phyloP scores from a whole-genome alignment of 2,888 invertebrate species.

The Sinopyrophorus schimmeli region DNA sequence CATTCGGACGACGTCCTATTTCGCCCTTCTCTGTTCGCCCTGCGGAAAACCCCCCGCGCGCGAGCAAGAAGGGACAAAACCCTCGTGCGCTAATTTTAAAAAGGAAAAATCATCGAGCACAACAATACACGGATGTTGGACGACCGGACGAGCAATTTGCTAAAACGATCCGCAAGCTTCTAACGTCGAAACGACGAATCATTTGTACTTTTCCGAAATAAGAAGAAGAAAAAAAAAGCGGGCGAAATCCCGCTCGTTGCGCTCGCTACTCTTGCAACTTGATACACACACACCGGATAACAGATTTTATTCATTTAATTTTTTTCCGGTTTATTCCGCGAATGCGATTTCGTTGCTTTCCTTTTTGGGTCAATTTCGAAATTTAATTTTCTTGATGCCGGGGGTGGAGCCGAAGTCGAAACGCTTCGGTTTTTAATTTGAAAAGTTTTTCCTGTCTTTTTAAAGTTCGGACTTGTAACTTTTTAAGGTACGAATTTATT shows the following conservation, averaged over 20 bases:
- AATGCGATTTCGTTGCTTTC: too few relatives aligned
- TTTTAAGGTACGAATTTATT: too few relatives aligned
- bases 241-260: conserved; percentile 44
- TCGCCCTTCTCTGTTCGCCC: not conserved
- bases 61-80: conserved; percentile 14
- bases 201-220: conserved; percentile 40
- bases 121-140: conserved; percentile 36
- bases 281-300: conserved; percentile 25
- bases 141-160: conserved; percentile 50
- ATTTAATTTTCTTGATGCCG: too few relatives aligned
- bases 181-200: conserved; percentile 39
- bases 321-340: conserved; percentile 11
- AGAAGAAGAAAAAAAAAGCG: conserved; percentile 47
- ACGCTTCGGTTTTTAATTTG: too few relatives aligned
- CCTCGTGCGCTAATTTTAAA: conserved; percentile 20
- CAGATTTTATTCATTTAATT: conserved; percentile 26
- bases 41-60: not conserved
- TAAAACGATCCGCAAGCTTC: conserved; percentile 45
- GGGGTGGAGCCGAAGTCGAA: too few relatives aligned
- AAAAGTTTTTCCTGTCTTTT: too few relatives aligned
- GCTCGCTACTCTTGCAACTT: conserved; percentile 32
- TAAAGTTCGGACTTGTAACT: too few relatives aligned
- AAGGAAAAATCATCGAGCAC: conserved; percentile 41
- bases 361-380: too few relatives aligned
- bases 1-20: not conserved